Conservation (phyloP, 1,140 invertebrate genomes). For the Pogonus chalceus region DNA sequence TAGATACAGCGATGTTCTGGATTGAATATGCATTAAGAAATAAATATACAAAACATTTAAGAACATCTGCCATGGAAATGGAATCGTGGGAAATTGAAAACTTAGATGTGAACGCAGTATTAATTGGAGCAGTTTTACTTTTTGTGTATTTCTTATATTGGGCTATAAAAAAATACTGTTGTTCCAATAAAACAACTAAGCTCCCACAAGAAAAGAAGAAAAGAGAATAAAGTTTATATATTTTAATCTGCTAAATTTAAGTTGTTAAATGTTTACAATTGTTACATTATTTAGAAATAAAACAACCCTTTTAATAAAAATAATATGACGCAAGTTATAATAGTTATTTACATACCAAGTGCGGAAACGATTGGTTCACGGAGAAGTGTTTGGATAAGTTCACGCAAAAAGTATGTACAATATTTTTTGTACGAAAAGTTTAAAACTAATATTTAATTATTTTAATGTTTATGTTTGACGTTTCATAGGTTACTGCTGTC, state of each 20-base stretch:
- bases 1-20: conserved; percentile 28
- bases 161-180: neutral
- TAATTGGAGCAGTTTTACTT: neutral
- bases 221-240: neutral
- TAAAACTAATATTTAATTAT: too few relatives aligned
- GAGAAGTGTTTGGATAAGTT: too few relatives aligned
- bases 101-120: neutral
- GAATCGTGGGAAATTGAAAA: neutral
- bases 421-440: too few relatives aligned
- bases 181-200: neutral
- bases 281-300: neutral
- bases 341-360: too few relatives aligned
- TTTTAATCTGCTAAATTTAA: neutral
- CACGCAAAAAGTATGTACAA: too few relatives aligned
- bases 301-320: too few relatives aligned
- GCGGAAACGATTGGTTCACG: too few relatives aligned
- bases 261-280: neutral
- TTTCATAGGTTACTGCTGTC: too few relatives aligned
- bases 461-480: too few relatives aligned
- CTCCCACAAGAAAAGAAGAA: neutral
- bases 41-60: neutral
- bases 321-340: too few relatives aligned
- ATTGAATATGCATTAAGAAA: conserved; percentile 26
- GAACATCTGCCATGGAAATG: neutral
- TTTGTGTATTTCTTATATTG: neutral